Evolutionary conservation across 2,888 invertebrate species (phyloP), one percentile per base, ranked within the genome.

Genomic region (Melitaea athalia): DNA sequence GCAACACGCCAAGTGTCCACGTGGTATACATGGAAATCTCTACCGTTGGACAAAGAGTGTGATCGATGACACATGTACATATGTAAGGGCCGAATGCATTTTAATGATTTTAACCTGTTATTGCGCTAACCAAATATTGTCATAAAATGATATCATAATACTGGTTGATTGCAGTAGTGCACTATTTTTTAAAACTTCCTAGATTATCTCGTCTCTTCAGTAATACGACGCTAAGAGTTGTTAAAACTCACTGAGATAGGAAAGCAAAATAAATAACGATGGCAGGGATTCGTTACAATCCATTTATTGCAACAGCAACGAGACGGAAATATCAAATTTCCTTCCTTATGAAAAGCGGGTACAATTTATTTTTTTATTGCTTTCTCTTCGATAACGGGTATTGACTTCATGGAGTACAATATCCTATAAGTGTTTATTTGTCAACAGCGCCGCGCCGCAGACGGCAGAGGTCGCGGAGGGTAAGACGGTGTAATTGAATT

Each of bases 401-500:
- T 57, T 57, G 42, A 42, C 38, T 57, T 57, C 38, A 15, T 62
- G 15, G 31, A 42, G 55, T 55, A 64, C n/a, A 38, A 52, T 60
- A 59, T 59, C 59, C 52, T 50, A n/a, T 6, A 0, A 14, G 53
- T 55, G 53, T 55, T 55, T 55, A 55, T 55, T 55, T 33, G 53
- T 33, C 33, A 55, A 55, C 53, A 55, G 31, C 53, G 33, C 14
- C 1, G 24, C 24, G 12, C 31, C 53, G n/a, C 52, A 38, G 38
- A 38, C 38, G 38, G 8, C 38, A 38, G 53, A 50, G 52, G 43
- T 59, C 57, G 57, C 57, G n/a, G 53, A 42, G 53, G 59, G 63
- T 62, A 52, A 69, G 50, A 57, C 63, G 24, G 33, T 61, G 57
- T 69, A 65, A 69, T 65, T 65, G 65, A 69, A 69, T 69, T 62